Conservation (phyloP, 2,113 vertebrate genomes). For the Trematocara nigrifrons region DNA sequence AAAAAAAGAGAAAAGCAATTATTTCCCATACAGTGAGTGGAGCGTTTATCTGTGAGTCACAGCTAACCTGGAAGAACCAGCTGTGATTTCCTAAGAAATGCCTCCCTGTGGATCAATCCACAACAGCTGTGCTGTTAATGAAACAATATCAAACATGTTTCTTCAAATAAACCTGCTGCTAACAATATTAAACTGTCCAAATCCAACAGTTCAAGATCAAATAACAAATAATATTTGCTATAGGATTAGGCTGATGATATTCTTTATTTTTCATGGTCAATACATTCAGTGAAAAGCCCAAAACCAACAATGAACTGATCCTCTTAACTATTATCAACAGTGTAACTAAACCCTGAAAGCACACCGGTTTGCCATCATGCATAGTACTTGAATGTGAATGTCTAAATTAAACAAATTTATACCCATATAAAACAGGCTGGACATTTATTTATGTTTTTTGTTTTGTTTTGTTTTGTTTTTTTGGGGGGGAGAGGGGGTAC, state of each 20-base stretch:
- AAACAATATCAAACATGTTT: background rate
- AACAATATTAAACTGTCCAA: background rate
- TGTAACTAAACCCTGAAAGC: background rate
- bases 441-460: background rate
- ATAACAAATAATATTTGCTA: background rate
- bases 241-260: background rate
- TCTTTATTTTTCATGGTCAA: background rate
- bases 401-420: background rate
- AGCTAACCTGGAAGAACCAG: background rate
- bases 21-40: constrained; percentile 19
- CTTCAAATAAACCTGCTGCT: background rate
- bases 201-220: background rate
- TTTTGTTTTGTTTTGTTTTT: too few relatives aligned
- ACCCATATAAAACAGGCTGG: background rate
- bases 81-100: background rate
- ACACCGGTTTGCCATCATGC: background rate
- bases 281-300: background rate
- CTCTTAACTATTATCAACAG: background rate
- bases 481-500: accelerated
- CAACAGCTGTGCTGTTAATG: background rate
- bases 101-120: background rate
- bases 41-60: background rate
- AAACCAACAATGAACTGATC: background rate
- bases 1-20: background rate
- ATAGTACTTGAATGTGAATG: background rate